phyloP scores from a whole-genome alignment of 1,140 invertebrate genomes.

The Prorops nasuta region DNA sequence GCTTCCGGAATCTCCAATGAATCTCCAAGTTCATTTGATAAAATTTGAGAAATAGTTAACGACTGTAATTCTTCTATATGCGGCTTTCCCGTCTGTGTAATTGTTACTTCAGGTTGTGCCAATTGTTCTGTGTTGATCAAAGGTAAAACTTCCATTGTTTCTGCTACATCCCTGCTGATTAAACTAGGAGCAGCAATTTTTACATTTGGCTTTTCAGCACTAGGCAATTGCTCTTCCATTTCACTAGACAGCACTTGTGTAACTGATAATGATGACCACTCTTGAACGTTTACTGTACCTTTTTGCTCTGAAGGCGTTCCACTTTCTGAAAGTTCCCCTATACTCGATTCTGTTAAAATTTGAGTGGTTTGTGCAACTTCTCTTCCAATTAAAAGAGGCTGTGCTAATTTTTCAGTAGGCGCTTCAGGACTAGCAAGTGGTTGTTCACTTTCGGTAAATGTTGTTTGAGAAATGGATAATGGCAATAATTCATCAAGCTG shows the following conservation, averaged over 20 bases:
- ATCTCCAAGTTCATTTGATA: slow-evolving; percentile 34
- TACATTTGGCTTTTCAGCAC: slow-evolving; percentile 22
- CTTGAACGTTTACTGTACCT: slow-evolving; percentile 23
- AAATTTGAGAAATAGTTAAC: slow-evolving; percentile 28
- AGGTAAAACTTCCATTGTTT: slow-evolving; percentile 37
- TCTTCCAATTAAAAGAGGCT: slow-evolving; percentile 28
- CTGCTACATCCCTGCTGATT: slow-evolving; percentile 33
- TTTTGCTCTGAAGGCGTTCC: slow-evolving; percentile 17
- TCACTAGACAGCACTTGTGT: slow-evolving; percentile 33
- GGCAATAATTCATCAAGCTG: slow-evolving; percentile 31
- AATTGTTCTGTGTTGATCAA: slow-evolving; percentile 30
- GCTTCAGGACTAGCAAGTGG: slow-evolving; percentile 23
- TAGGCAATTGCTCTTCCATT: slow-evolving; percentile 20
- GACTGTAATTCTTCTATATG: slow-evolving; percentile 37
- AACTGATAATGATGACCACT: slow-evolving; percentile 32
- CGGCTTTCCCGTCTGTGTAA: slow-evolving; percentile 29
- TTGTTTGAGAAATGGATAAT: slow-evolving; percentile 34
- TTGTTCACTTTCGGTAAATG: slow-evolving; percentile 33
- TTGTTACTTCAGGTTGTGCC: slow-evolving; percentile 18
- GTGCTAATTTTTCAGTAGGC: slow-evolving; percentile 20
- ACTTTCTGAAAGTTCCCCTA: slow-evolving; percentile 8
- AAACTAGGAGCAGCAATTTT: slow-evolving; percentile 36
- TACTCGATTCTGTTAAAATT: slow-evolving; percentile 27
- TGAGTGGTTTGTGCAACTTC: slow-evolving; percentile 33
- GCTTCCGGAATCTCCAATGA: slow-evolving; percentile 14